Conservation (phyloP, 1,140 invertebrate species). For the Rhagoletis zephyria region DNA sequence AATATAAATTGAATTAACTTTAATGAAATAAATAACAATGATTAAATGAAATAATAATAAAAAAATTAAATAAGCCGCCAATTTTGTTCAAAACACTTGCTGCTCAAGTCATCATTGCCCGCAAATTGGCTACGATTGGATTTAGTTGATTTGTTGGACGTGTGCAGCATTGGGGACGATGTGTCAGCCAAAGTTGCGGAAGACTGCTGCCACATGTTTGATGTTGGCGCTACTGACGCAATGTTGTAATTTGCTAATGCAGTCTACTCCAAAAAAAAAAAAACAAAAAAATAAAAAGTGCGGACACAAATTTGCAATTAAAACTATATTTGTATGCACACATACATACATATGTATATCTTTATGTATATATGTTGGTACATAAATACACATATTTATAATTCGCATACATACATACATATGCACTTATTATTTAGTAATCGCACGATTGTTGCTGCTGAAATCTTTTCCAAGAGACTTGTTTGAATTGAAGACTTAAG, state of each 20-base stretch:
- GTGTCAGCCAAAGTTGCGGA: background rate
- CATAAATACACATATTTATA: no score
- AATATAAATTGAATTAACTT: background rate
- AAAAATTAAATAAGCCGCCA: background rate
- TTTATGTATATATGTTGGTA: no score
- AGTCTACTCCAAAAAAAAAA: background rate
- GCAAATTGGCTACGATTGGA: background rate
- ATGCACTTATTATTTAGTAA: no score
- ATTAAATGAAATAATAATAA: background rate
- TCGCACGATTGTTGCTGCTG: no score
- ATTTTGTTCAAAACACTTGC: background rate
- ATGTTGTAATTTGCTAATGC: slow-evolving; percentile 5
- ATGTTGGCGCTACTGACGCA: background rate
- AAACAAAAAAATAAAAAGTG: background rate
- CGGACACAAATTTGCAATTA: background rate
- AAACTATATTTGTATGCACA: background rate
- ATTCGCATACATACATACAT: no score
- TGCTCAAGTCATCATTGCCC: background rate
- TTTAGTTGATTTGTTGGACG: slow-evolving; percentile 1
- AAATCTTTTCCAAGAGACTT: no score
- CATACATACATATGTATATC: no score
- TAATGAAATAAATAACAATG: no score
- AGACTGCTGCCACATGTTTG: background rate
- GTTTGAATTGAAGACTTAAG: no score
- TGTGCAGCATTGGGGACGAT: background rate